A percentile compares a stretch with the other conserved stretches of the same genome.
Conservation (phyloP, 2,113 vertebrate genomes). For the Tragelaphus buxtoni region DNA sequence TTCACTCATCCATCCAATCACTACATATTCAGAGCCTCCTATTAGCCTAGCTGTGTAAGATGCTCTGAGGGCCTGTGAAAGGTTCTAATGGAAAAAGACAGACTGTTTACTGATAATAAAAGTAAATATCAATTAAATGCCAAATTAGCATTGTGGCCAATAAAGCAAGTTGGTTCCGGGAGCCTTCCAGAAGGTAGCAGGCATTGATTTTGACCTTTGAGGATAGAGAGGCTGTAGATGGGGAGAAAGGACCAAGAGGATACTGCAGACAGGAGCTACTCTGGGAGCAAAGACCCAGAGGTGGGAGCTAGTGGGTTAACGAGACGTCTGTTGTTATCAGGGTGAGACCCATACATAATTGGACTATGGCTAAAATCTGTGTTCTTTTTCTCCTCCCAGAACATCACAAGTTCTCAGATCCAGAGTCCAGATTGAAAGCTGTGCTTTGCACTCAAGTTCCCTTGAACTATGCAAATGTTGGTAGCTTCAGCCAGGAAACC, state of each 20-base stretch:
- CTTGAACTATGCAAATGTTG: not conserved
- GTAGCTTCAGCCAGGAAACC: not conserved
- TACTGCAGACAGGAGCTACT: not conserved
- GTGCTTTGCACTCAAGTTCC: not conserved
- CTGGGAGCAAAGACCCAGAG: not conserved
- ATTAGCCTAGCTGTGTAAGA: not conserved
- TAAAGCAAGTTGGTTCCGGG: not conserved
- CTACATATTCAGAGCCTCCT: not conserved
- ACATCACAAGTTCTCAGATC: not conserved
- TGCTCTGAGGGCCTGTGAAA: not conserved
- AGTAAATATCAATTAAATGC: not conserved
- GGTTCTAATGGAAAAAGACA: not conserved
- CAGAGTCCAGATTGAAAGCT: conserved; percentile 67
- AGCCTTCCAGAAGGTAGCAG: not conserved
- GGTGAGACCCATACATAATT: not conserved
- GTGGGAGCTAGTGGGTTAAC: not conserved
- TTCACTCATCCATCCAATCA: not conserved
- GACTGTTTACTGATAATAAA: not conserved
- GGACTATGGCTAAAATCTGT: not conserved
- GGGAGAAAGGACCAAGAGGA: not conserved
- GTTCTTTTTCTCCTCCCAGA: conserved; percentile 35
- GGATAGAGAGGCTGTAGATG: not conserved
- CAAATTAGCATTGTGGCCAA: not conserved
- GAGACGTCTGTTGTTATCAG: not conserved
- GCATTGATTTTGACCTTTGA: not conserved